Percentiles rank a stretch among this genome's conserved stretches.
Conservation (phyloP, 2,888 invertebrate genomes). For the Erebia aethiops region DNA sequence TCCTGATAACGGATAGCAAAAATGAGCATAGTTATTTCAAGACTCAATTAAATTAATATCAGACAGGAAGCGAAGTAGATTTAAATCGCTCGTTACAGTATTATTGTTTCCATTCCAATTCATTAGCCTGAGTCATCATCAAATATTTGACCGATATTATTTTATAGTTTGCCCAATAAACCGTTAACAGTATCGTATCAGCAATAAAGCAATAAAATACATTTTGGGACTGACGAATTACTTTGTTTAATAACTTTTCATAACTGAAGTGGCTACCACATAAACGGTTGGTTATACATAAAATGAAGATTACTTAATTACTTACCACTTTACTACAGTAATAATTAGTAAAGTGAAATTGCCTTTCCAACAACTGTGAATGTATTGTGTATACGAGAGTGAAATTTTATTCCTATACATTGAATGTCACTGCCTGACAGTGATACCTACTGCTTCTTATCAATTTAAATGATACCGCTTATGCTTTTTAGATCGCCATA, state of each 20-base stretch:
- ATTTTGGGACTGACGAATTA: conserved; percentile 10
- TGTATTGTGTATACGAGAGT: conserved; percentile 21
- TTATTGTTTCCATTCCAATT: not conserved
- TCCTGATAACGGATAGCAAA: too few species aligned
- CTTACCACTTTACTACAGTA: conserved; percentile 23
- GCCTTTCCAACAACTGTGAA: conserved; percentile 31
- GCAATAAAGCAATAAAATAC: conserved; percentile 2
- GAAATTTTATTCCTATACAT: conserved; percentile 23
- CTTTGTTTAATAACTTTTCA: conserved; percentile 9
- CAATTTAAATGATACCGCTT: too few species aligned
- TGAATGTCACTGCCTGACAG: not conserved
- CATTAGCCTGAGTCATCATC: not conserved
- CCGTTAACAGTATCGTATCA: not conserved
- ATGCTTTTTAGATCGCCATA: too few species aligned
- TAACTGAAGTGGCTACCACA: conserved; percentile 11
- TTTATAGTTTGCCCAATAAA: not conserved
- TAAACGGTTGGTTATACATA: conserved; percentile 5
- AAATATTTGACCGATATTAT: not conserved
- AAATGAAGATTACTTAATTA: conserved; percentile 14
- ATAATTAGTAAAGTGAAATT: conserved; percentile 33
- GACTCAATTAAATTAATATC: too few species aligned
- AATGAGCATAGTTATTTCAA: too few species aligned
- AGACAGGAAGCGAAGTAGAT: too few species aligned
- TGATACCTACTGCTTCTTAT: too few species aligned
- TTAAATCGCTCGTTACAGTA: not conserved